phyloP scores from a whole-genome alignment of 2,888 invertebrate species.

The Monochamus alternatus region DNA sequence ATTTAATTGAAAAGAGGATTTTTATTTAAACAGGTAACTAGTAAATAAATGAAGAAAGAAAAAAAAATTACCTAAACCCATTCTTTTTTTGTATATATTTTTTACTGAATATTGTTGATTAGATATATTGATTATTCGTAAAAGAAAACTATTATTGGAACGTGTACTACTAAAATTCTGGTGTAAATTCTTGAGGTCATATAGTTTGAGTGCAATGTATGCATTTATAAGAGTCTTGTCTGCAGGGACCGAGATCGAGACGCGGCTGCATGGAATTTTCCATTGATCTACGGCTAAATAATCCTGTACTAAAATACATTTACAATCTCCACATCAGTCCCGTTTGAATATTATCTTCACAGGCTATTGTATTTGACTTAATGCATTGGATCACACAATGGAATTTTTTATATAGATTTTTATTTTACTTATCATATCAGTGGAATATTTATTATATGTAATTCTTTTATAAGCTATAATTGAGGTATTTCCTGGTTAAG shows the following conservation, averaged over 20 bases:
- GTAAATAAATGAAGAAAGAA: too few species aligned
- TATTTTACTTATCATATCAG: slow-evolving; percentile 1
- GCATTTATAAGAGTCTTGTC: neutral
- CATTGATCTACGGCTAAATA: slow-evolving; percentile 22
- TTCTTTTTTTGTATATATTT: too few species aligned
- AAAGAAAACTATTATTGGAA: too few species aligned
- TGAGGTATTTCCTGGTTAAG: neutral
- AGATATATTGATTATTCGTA: too few species aligned
- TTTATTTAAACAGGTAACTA: too few species aligned
- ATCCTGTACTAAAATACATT: slow-evolving; percentile 32
- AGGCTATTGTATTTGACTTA: neutral
- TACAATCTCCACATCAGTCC: slow-evolving; percentile 9
- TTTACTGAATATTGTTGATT: too few species aligned
- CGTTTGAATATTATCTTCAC: neutral
- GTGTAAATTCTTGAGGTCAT: too few species aligned
- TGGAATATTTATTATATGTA: neutral
- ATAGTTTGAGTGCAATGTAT: neutral
- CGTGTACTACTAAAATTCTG: too few species aligned
- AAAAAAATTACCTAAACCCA: too few species aligned
- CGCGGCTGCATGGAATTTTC: slow-evolving; percentile 29
- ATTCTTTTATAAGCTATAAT: neutral
- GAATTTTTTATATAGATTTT: slow-evolving; percentile 6
- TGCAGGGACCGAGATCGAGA: neutral
- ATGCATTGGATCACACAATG: neutral
- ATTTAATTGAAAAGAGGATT: too few species aligned